A percentile compares a stretch with the other conserved stretches of the same genome.
Evolutionary conservation across 2,113 vertebrate genomes (phyloP).

Genomic region (Smithornis capensis): DNA sequence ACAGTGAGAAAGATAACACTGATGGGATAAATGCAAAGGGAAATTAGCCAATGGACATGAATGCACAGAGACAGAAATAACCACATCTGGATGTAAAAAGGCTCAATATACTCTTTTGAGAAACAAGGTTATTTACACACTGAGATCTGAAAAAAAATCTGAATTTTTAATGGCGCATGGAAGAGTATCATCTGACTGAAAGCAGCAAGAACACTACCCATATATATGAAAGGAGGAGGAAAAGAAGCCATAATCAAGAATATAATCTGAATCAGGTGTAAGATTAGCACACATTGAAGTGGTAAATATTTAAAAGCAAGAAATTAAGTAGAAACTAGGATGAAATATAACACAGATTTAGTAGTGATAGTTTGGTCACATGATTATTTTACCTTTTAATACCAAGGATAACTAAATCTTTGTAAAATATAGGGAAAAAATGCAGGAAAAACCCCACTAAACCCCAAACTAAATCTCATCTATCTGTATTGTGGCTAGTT

Average conservation of each 20-base stretch:
- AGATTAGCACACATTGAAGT: not conserved
- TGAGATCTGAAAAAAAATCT: not conserved
- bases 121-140: not conserved
- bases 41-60: not conserved
- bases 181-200: not conserved
- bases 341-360: not conserved
- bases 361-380: not conserved
- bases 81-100: not conserved
- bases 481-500: not conserved
- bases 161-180: not conserved
- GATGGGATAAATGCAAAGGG: not conserved
- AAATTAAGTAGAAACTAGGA: not conserved
- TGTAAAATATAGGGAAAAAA: not conserved
- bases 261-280: not conserved
- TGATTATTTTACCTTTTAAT: not conserved
- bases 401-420: not conserved
- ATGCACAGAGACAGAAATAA: not conserved
- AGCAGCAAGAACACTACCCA: not conserved
- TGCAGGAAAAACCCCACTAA: accelerated
- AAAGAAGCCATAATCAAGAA: not conserved
- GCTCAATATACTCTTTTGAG: not conserved
- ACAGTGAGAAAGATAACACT: not conserved
- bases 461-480: not conserved
- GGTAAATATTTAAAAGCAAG: not conserved
- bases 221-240: not conserved